These are phyloP conservation scores for Myripristis jacobus DNA, from an alignment of 2,797 vertebrate species.

Conservation along the genomic window DNA sequence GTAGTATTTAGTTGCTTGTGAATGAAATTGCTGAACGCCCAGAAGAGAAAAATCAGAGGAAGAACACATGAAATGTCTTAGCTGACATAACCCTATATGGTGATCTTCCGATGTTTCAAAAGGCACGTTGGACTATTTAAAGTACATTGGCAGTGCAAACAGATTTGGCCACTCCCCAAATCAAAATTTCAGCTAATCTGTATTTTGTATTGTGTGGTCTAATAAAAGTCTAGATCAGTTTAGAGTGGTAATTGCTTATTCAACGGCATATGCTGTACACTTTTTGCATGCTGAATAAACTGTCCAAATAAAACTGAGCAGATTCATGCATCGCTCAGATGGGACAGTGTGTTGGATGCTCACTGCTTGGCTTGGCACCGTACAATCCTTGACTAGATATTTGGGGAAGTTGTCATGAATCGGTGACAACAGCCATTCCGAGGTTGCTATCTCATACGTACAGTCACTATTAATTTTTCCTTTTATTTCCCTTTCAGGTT, in stretches of 20 bases:
- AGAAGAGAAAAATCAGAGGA: constrained; percentile 42
- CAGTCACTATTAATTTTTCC: not conserved
- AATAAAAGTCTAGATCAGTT: too few species aligned
- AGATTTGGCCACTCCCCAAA: too few species aligned
- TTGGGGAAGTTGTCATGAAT: too few species aligned
- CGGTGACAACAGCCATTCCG: too few species aligned
- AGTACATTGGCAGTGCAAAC: not conserved
- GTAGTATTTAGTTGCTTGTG: constrained; percentile 73
- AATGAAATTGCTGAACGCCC: constrained; percentile 59
- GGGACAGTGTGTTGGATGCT: too few species aligned
- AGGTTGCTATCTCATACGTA: too few species aligned
- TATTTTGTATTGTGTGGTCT: too few species aligned
- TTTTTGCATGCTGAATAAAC: not conserved
- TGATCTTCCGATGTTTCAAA: constrained; percentile 15
- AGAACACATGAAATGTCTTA: constrained; percentile 39
- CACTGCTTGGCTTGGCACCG: too few species aligned
- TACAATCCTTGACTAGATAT: too few species aligned
- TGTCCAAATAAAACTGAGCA: not conserved
- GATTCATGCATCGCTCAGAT: not conserved
- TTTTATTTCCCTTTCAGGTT: not conserved
- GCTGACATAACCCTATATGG: constrained; percentile 1
- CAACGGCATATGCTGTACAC: too few species aligned
- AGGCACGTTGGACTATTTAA: constrained; percentile 3
- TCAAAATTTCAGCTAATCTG: too few species aligned
- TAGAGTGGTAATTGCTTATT: too few species aligned